Percentiles rank a stretch among this genome's conserved stretches.
Evolutionary conservation across 1,140 invertebrate genomes (phyloP).

Genomic region (Agrilus planipennis): DNA sequence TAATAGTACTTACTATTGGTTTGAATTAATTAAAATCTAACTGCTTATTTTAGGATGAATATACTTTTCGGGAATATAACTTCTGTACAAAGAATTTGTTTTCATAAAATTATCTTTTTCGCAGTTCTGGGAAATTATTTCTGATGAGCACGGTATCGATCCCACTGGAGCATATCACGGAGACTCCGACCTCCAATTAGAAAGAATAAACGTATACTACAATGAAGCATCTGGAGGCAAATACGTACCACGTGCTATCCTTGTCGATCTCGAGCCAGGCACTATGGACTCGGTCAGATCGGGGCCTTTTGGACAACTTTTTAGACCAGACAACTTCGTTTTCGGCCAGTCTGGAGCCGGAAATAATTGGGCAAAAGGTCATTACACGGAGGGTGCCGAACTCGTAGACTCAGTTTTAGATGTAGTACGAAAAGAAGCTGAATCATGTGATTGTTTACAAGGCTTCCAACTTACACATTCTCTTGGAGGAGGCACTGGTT

Average conservation of each 20-base stretch:
- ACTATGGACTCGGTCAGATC: conserved; percentile 90
- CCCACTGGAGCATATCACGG: conserved; percentile 66
- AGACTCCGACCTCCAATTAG: conserved; percentile 65
- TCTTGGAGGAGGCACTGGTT: conserved; percentile 66
- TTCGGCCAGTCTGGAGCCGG: conserved; percentile 64
- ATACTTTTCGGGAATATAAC: too few species aligned
- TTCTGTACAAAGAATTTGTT: too few species aligned
- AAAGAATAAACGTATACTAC: conserved; percentile 78
- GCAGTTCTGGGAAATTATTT: conserved; percentile 59
- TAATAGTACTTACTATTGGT: too few species aligned
- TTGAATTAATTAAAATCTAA: too few species aligned
- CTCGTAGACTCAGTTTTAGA: conserved; percentile 67
- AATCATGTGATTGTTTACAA: conserved; percentile 59
- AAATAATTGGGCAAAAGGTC: conserved; percentile 88
- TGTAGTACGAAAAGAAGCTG: conserved; percentile 65
- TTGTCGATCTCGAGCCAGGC: conserved; percentile 87
- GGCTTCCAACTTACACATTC: conserved; percentile 71
- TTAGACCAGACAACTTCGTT: conserved; percentile 82
- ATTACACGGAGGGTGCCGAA: conserved; percentile 80
- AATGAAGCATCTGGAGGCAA: conserved; percentile 77
- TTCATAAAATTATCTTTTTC: too few species aligned
- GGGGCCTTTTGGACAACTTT: conserved; percentile 74
- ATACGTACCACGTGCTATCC: conserved; percentile 82
- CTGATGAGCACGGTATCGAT: conserved; percentile 75
- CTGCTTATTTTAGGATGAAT: too few species aligned